Percentiles rank a stretch among this genome's conserved stretches.
phyloP scores from a whole-genome alignment of 2,113 vertebrate species.

The Edolisoma coerulescens region DNA sequence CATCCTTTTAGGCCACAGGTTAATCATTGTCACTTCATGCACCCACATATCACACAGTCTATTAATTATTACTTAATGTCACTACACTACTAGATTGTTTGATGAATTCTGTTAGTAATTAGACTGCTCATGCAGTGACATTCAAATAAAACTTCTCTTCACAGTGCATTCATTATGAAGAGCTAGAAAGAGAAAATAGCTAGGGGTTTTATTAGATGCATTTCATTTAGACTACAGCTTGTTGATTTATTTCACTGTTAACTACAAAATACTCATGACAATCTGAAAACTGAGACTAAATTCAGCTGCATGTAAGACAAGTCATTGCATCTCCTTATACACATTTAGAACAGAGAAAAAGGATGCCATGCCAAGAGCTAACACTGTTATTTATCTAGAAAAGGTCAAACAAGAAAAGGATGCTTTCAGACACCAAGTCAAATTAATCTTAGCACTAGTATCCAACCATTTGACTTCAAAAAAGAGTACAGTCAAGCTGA shows the following conservation, averaged over 20 bases:
- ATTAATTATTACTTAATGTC: conserved; percentile 40
- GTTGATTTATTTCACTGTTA: neutral
- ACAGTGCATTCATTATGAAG: neutral
- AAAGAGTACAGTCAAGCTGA: neutral
- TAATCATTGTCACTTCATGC: conserved; percentile 18
- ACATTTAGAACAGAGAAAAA: neutral
- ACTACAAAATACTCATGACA: neutral
- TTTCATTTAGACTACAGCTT: neutral
- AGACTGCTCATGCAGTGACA: neutral
- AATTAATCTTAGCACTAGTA: neutral
- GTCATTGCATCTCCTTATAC: neutral
- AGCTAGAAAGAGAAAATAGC: neutral
- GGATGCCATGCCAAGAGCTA: neutral
- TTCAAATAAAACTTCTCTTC: neutral
- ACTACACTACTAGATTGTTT: neutral
- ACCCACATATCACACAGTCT: neutral
- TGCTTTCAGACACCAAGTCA: neutral
- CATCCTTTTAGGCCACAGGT: neutral
- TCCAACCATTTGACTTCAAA: neutral
- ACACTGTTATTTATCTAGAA: neutral
- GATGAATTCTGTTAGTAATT: conserved; percentile 14
- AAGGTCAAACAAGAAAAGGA: neutral
- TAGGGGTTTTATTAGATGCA: neutral
- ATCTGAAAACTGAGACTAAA: neutral
- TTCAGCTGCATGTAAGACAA: neutral